Evolutionary conservation across 2,888 invertebrate species (phyloP), one percentile per base, ranked within the genome.

Genomic region (Saturnia pavonia): DNA sequence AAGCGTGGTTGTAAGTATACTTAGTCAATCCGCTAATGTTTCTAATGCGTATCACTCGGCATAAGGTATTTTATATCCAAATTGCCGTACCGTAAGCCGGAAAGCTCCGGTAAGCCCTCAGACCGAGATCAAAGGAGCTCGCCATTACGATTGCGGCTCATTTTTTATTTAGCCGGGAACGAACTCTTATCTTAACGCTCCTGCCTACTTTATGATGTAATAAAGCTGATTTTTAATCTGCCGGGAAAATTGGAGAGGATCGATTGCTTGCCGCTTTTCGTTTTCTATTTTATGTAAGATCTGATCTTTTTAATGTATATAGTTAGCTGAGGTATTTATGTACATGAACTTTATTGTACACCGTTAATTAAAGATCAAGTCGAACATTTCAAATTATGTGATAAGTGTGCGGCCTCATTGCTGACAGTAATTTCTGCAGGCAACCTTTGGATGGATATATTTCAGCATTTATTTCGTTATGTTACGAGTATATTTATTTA

Each of bases 201-300:
- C 86, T 82, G 85, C 83, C 83, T 92, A 88, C 87, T 93, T 94
- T 94, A 93, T 94, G 92, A 93, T 84, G 93, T 91, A 88, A 92
- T 94, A 93, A 94, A 93, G 93, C 88, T 92, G 93, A 93, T 93
- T 94, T 94, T 94, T 93, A 94, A 94, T 93, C 94, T 88, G 86
- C 90, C 90, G 83, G 80, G 86, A 84, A 87, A 89, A 88, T 88
- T 86, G 78, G 78, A 77, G 75, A 78, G 78, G 82, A 68, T 70
- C 54, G 27, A 66, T 66, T 70, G n/a, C 40, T 1, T 9, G 40
- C 8, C 40, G 57, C 27, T 27, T 11, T 27, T 60, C 57, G 27
- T 60, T 27, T 14, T 27, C 12, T 60, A 14, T 60, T 60, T 60
- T 60, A 12, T 60, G 57, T 60, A 14, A 1, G 27, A 14, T 27